Evolutionary conservation across 2,113 vertebrate genomes (phyloP).

Genomic region (Anguilla rostrata): DNA sequence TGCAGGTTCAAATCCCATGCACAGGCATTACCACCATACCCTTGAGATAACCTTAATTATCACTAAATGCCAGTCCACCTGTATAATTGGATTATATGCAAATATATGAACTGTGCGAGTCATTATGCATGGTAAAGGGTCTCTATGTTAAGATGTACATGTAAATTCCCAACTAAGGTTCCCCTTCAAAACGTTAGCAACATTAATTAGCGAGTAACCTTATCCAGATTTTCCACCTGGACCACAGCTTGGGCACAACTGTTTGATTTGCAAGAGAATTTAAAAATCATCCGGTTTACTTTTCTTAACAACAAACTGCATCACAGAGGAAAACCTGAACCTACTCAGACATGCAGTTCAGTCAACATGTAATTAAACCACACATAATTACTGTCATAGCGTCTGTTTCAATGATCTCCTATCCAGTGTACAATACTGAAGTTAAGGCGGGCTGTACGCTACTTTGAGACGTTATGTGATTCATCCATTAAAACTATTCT

Average conservation of each 20-base stretch:
- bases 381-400: background rate
- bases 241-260: too few relatives aligned
- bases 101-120: too few relatives aligned
- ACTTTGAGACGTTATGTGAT: background rate
- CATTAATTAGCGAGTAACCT: background rate
- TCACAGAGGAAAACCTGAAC: background rate
- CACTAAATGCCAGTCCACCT: too few relatives aligned
- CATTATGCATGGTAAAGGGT: too few relatives aligned
- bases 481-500: background rate
- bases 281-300: background rate
- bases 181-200: too few relatives aligned
- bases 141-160: too few relatives aligned
- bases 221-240: background rate
- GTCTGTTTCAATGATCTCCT: background rate
- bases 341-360: background rate
- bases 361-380: background rate
- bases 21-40: background rate
- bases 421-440: too few relatives aligned
- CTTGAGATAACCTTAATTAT: background rate
- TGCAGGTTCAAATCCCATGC: background rate
- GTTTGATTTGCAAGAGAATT: too few relatives aligned
- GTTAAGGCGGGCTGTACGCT: too few relatives aligned
- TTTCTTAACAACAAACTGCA: background rate
- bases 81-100: too few relatives aligned
- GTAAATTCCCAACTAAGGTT: too few relatives aligned